Evolutionary conservation across 2,797 vertebrate species (phyloP).

Genomic region (Xenentodon cancila): DNA sequence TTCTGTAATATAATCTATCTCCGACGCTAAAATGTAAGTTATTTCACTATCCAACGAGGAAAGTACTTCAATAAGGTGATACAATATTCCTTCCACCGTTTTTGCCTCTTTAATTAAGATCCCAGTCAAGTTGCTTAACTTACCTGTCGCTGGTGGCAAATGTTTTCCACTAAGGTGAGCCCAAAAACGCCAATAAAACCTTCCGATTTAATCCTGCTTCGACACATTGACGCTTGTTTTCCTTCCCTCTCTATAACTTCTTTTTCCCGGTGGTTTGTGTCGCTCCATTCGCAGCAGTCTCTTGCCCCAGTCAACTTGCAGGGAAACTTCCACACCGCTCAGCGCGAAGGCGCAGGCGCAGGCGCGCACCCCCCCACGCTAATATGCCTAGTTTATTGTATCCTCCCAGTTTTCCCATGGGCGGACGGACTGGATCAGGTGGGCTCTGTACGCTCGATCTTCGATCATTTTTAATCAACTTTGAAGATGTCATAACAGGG

Average conservation of each 20-base stretch:
- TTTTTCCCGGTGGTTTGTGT: constrained; percentile 18
- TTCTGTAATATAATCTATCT: not conserved
- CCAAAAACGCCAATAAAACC: not conserved
- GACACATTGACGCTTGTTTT: not conserved
- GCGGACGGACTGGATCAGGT: constrained; percentile 54
- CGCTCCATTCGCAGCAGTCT: constrained; percentile 33
- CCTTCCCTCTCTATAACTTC: not conserved
- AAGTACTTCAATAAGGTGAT: not conserved
- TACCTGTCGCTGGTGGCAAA: constrained; percentile 38
- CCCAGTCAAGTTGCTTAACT: constrained; percentile 24
- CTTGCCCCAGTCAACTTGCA: constrained; percentile 53
- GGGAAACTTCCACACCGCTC: constrained; percentile 68
- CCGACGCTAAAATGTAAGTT: not conserved
- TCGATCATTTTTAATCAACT: constrained; percentile 24
- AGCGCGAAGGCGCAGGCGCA: constrained; percentile 67
- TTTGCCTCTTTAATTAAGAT: not conserved
- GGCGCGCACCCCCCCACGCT: constrained; percentile 56
- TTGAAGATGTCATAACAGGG: not conserved
- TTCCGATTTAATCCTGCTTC: not conserved
- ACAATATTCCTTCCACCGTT: not conserved
- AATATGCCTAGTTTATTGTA: constrained; percentile 40
- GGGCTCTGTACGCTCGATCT: not conserved
- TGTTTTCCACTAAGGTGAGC: constrained; percentile 17
- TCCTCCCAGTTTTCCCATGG: constrained; percentile 77
- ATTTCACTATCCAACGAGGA: not conserved